Evolutionary conservation across 2,113 vertebrate genomes (phyloP), one percentile per base, ranked within the genome.

Genomic region (Eclectus roratus): DNA sequence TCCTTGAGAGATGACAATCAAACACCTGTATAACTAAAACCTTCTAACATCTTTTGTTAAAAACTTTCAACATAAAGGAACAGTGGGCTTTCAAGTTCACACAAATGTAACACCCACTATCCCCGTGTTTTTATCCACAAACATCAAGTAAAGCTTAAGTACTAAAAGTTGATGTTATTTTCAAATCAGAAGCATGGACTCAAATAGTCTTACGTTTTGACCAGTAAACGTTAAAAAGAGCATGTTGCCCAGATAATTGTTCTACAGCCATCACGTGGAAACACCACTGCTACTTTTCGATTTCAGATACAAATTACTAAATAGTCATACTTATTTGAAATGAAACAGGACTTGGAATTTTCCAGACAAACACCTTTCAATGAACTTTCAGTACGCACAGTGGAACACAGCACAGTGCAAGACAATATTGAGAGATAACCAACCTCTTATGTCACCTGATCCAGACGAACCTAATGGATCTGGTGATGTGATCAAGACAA

Each of bases 361-460:
- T 80, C 60, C 50, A 73, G 19, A 52, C 37, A 71, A 88, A 60
- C 21, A 76, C 18, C 25, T 88, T 58, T 29, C 60, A 84, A 3
- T 11, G 44, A 73, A 69, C 41, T 23, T 76, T 15, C 29, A 74
- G 14, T 23, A 56, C 0, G 1, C 1, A 3, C 21, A 46, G 19
- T 77, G 28, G n/a, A 65, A 88, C 2, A 8, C 35, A 88, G 39
- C 35, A 66, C 29, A 55, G 33, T 23, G 8, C 11, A 53, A 60
- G 18, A 60, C 13, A 68, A 27, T 29, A 63, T 41, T 74, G 41
- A 61, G 55, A 82, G 13, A 6, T 6, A 70, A 80, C 29, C n/a
- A 84, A 86, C 27, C 31, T 58, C 46, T 37, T 39, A 37, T 1
- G 1, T n/a, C 50, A 88, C 17, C 28, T 13, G 24, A 41, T 41